Evolutionary conservation across 2,113 vertebrate species (phyloP).

Genomic region (Macquaria australasica): DNA sequence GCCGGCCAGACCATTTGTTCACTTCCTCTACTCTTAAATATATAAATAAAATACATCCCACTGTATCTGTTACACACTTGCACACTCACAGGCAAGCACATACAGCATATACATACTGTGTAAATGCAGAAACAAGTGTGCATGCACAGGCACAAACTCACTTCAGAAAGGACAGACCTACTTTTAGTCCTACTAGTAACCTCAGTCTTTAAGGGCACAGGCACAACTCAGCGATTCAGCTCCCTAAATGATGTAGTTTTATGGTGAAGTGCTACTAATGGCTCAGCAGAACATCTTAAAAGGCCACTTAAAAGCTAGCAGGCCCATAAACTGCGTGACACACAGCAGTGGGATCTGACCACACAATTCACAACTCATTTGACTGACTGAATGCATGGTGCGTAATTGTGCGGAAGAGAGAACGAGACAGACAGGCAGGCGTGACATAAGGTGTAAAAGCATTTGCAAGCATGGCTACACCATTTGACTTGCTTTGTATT

Average conservation of each 20-base stretch:
- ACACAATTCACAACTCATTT: constrained; percentile 59
- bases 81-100: constrained; percentile 18
- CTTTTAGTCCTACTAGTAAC: constrained; percentile 62
- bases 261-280: constrained; percentile 82
- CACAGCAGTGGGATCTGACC: constrained; percentile 70
- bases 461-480: constrained; percentile 36
- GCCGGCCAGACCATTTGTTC: constrained; percentile 69
- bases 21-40: constrained; percentile 47
- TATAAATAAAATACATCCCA: constrained; percentile 54
- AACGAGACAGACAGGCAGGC: constrained; percentile 13
- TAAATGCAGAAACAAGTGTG: constrained; percentile 35
- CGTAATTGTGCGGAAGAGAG: constrained; percentile 7
- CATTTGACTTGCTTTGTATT: constrained; percentile 34
- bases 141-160: constrained; percentile 34
- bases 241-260: constrained; percentile 78
- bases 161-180: constrained; percentile 57
- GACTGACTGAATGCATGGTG: constrained; percentile 44
- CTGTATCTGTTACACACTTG: constrained; percentile 50
- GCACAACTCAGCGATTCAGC: constrained; percentile 69
- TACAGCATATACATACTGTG: constrained; percentile 7
- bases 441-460: constrained; percentile 40
- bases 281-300: constrained; percentile 75
- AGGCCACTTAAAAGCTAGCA: constrained; percentile 79
- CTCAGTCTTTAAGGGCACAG: constrained; percentile 59
- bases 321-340: constrained; percentile 76